Conservation (phyloP, 2,888 invertebrate species). For the Caenorhabditis macrosperma region DNA sequence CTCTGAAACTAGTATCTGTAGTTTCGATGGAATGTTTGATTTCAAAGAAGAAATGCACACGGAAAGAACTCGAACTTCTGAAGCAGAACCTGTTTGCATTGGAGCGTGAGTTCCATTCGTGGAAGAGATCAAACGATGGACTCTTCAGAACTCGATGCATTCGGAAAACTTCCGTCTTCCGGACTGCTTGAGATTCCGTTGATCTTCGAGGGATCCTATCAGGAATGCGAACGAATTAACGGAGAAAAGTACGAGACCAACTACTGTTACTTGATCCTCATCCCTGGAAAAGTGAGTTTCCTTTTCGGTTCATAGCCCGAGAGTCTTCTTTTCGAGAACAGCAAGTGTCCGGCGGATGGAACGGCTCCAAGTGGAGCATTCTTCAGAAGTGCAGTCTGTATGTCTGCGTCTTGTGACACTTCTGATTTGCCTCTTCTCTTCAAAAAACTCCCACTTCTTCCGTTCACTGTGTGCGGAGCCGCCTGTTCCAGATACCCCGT, state of each 20-base stretch:
- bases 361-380: conserved; percentile 4
- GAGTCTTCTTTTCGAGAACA: background rate
- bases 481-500: conserved; percentile 27
- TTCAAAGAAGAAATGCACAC: conserved; percentile 20
- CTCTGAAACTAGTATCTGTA: conserved; percentile 1
- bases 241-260: conserved; percentile 45
- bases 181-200: conserved; percentile 28
- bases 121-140: background rate
- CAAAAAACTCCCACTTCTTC: conserved; percentile 9
- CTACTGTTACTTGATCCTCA: conserved; percentile 41
- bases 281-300: conserved; percentile 19
- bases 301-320: too few relatives aligned
- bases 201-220: conserved; percentile 50
- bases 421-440: conserved; percentile 14
- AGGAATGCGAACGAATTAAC: conserved; percentile 46
- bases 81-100: conserved; percentile 25
- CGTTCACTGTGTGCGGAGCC: conserved; percentile 26
- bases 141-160: conserved; percentile 36
- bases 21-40: conserved; percentile 23
- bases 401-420: conserved; percentile 39
- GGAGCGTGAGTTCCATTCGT: conserved; percentile 12
- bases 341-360: conserved; percentile 2
- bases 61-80: conserved; percentile 5
- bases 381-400: conserved; percentile 47
- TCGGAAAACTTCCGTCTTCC: conserved; percentile 29